A percentile compares a stretch with the other conserved stretches of the same genome.
Conservation (phyloP, 1,140 invertebrate species). For the Hypsibius dujardini region DNA sequence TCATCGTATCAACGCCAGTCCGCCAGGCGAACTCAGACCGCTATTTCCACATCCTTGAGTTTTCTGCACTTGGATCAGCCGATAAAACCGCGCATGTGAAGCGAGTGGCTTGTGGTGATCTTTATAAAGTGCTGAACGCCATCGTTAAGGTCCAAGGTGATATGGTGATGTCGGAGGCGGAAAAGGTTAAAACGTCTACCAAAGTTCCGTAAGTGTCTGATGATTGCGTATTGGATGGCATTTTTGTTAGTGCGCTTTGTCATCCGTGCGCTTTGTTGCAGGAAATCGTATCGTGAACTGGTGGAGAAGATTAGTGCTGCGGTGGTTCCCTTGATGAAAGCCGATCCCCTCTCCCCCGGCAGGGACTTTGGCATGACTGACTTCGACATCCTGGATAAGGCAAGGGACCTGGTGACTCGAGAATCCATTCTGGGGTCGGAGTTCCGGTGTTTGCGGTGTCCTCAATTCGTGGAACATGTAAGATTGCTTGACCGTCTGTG, state of each 20-base stretch:
- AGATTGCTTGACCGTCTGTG: background rate
- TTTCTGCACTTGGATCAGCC: background rate
- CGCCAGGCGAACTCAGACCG: background rate
- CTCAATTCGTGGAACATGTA: constrained; percentile 27
- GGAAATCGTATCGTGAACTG: background rate
- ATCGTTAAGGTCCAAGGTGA: constrained; percentile 34
- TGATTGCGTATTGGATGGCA: background rate
- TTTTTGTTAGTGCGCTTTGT: background rate
- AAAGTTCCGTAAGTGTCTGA: background rate
- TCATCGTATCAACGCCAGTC: background rate
- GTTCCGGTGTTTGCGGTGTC: constrained; percentile 24
- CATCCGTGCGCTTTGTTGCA: background rate
- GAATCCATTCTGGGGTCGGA: constrained; percentile 31
- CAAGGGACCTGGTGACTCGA: constrained; percentile 40
- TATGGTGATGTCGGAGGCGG: constrained; percentile 43
- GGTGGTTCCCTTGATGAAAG: background rate
- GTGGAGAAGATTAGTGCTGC: background rate
- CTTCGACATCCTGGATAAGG: constrained; percentile 34
- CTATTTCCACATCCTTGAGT: background rate
- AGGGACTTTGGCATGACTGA: constrained; percentile 39
- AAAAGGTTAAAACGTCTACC: constrained; percentile 34
- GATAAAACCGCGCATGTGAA: background rate
- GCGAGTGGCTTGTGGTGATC: background rate
- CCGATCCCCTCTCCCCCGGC: constrained; percentile 36
- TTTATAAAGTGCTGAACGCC: constrained; percentile 20